These are phyloP conservation scores for Magallana angulata DNA, from an alignment of 1,140 invertebrate species.

Conservation along the genomic window DNA sequence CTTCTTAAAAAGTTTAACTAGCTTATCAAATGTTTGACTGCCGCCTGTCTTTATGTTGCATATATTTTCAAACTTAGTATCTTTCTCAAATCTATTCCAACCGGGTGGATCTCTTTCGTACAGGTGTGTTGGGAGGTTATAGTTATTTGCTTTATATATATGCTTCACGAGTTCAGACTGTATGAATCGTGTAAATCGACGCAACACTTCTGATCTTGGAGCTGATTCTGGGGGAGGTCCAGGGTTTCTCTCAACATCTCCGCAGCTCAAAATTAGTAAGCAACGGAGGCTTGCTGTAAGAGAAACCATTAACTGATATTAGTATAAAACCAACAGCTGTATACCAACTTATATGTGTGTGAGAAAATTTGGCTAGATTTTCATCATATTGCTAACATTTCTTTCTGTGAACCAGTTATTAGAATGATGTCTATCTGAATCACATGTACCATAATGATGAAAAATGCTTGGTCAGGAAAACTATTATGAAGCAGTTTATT, in stretches of 20 bases:
- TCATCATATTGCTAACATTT: no score
- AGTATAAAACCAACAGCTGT: no score
- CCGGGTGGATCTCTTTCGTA: neutral
- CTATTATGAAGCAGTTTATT: no score
- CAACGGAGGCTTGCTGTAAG: neutral
- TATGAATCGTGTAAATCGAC: neutral
- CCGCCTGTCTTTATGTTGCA: neutral
- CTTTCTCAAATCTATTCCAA: neutral
- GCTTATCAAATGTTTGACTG: neutral
- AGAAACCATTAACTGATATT: no score
- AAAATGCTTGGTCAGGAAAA: no score
- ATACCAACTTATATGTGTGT: no score
- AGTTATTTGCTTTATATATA: neutral
- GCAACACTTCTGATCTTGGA: neutral
- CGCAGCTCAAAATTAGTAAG: neutral
- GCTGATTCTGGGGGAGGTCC: neutral
- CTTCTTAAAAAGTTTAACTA: neutral
- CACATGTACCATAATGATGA: no score
- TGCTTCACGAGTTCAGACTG: neutral
- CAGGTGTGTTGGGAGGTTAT: neutral
- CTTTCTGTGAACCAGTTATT: no score
- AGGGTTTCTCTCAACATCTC: slow-evolving; percentile 1
- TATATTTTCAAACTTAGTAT: neutral
- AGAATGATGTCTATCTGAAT: no score
- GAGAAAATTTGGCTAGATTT: no score